Evolutionary conservation across 2,888 invertebrate species (phyloP).

Genomic region (Gastrophysa polygoni): DNA sequence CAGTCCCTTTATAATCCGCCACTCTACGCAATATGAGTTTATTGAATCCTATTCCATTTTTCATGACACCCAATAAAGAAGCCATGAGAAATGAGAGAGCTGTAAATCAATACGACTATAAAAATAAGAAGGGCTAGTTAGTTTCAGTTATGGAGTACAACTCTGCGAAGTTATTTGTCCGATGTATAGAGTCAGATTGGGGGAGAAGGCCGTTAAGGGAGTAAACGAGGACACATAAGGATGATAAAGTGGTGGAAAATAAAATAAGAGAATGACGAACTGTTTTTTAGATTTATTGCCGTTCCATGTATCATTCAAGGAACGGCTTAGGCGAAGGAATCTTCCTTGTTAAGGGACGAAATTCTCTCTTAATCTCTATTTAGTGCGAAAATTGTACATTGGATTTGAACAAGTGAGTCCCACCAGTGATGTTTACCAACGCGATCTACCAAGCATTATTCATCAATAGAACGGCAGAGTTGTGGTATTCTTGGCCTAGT

Average conservation of each 20-base stretch:
- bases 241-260: constrained; percentile 57
- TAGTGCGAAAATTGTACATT: no score
- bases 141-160: constrained; percentile 47
- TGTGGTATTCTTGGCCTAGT: no score
- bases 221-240: constrained; percentile 54
- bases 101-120: constrained; percentile 42
- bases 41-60: neutral
- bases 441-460: no score
- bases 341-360: no score
- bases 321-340: neutral
- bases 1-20: no score
- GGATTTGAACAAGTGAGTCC: no score
- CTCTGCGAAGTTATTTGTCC: constrained; percentile 40
- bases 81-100: constrained; percentile 25
- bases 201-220: constrained; percentile 40
- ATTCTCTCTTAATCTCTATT: no score
- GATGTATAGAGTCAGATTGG: constrained; percentile 38
- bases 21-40: no score
- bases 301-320: constrained; percentile 33
- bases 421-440: no score
- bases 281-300: constrained; percentile 49
- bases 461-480: no score
- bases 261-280: constrained; percentile 57
- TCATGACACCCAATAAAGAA: neutral
- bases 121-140: constrained; percentile 48